Evolutionary conservation across 2,797 vertebrate species (phyloP), one percentile per base, ranked within the genome.

Genomic region (Hapalemur alaotrensis): DNA sequence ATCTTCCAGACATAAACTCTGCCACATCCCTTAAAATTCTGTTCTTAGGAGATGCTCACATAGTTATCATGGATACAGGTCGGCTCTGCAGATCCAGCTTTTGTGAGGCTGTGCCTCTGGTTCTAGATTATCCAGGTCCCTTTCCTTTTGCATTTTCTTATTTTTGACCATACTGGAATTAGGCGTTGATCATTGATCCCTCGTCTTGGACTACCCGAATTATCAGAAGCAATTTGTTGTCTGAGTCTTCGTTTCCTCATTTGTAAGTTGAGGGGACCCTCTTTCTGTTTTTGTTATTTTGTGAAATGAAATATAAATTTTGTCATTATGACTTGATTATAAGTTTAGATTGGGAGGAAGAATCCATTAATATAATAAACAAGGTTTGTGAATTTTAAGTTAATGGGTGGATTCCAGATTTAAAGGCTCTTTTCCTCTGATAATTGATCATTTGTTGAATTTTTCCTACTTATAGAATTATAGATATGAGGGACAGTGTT

Each of bases 361-460:
- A 95, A 69, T 80, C 12, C 9, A 89, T 79, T 91, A 72, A 28
- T 70, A 52, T 41, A 92, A 93, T 52, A 94, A 80, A n/a, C 69
- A 84, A 67, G 18, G 25, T 30, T 73, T 82, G 38, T 78, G 8
- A 32, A 75, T 93, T 91, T 86, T 35, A 96, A 85, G 12, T 86
- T 72, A 92, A 73, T 35, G 15, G 35, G 12, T 87, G 30, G 38
- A 83, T 96, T 93, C 59, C 54, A 92, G 72, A 79, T 57, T 80
- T n/a, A 91, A 94, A 83, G 23, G 1, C n/a, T 89, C 46, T 17
- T 80, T 91, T 85, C 20, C 52, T 48, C 70, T 90, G 20, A 38
- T 79, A 72, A 93, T 57, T 28, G 25, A 32, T 80, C 28, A 70
- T 92, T 93, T 79, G 57, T n/a, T 92, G 35, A 83, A 25, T 38